Evolutionary conservation across 2,113 vertebrate species (phyloP).

Genomic region (Varanus komodoensis): DNA sequence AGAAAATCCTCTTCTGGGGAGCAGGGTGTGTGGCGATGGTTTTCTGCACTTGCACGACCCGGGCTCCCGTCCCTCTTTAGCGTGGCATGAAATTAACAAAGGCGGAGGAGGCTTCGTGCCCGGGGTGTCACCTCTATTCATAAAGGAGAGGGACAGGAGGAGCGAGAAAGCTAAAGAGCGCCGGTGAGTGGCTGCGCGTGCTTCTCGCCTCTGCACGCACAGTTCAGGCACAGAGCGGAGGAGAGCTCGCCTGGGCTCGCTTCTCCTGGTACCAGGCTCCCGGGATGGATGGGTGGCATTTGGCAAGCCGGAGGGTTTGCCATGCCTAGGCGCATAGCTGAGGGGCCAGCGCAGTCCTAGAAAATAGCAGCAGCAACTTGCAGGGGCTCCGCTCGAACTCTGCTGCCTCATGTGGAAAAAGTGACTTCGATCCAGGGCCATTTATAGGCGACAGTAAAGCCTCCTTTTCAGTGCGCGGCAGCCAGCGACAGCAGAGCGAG

Average conservation of each 20-base stretch:
- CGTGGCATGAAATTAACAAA: slow-evolving; percentile 53
- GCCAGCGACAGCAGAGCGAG: slow-evolving; percentile 40
- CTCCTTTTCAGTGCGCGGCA: slow-evolving; percentile 55
- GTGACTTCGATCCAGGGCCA: slow-evolving; percentile 48
- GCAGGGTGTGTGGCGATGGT: slow-evolving; percentile 32
- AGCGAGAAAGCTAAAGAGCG: background rate
- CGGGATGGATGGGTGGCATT: slow-evolving; percentile 5
- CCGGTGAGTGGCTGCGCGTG: background rate
- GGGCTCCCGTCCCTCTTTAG: slow-evolving; percentile 51
- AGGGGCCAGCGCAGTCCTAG: background rate
- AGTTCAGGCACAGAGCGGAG: slow-evolving; percentile 53
- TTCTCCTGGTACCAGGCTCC: background rate
- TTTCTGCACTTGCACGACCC: background rate
- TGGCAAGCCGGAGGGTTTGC: background rate
- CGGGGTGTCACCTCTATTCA: slow-evolving; percentile 53
- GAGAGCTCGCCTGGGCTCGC: slow-evolving; percentile 9
- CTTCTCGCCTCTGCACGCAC: background rate
- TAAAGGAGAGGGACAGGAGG: background rate
- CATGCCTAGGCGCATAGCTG: background rate
- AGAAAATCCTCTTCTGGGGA: slow-evolving; percentile 9
- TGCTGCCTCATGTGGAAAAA: slow-evolving; percentile 15
- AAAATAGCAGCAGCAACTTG: slow-evolving; percentile 29
- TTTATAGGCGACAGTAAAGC: slow-evolving; percentile 72
- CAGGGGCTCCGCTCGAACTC: slow-evolving; percentile 43
- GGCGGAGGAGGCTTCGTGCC: slow-evolving; percentile 54